phyloP scores from a whole-genome alignment of 2,888 invertebrate genomes.

The Agrotis segetum region DNA sequence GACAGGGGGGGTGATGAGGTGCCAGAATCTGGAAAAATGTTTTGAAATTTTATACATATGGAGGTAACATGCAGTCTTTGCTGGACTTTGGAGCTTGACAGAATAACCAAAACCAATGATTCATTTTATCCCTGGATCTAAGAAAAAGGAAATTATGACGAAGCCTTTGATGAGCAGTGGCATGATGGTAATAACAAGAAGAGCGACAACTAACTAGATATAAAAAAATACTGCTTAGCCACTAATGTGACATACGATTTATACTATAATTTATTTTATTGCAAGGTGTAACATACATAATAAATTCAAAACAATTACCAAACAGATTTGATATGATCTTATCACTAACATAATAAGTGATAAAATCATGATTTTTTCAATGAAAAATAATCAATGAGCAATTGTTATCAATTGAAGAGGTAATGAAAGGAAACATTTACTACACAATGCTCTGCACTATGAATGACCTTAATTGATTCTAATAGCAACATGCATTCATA shows the following conservation, averaged over 20 bases:
- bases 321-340: not conserved
- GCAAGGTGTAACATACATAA: not conserved
- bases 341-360: not conserved
- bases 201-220: too few species aligned
- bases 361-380: slow-evolving; percentile 1
- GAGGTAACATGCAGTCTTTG: too few species aligned
- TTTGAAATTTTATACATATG: not conserved
- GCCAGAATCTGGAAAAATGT: slow-evolving; percentile 77
- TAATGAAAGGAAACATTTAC: slow-evolving; percentile 19
- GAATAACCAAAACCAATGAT: not conserved
- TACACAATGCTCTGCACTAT: slow-evolving; percentile 26
- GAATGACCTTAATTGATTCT: slow-evolving; percentile 46
- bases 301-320: not conserved
- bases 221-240: too few species aligned
- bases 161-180: not conserved
- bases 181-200: not conserved
- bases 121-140: not conserved
- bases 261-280: not conserved
- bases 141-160: not conserved
- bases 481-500: slow-evolving; percentile 23
- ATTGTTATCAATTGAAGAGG: slow-evolving; percentile 36
- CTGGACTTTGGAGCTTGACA: too few species aligned
- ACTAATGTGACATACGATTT: not conserved
- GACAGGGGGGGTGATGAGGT: slow-evolving; percentile 86
- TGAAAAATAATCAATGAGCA: slow-evolving; percentile 6